Evolutionary conservation across 2,888 invertebrate species (phyloP), one percentile per base, ranked within the genome.

Genomic region (Drosophila falleni): DNA sequence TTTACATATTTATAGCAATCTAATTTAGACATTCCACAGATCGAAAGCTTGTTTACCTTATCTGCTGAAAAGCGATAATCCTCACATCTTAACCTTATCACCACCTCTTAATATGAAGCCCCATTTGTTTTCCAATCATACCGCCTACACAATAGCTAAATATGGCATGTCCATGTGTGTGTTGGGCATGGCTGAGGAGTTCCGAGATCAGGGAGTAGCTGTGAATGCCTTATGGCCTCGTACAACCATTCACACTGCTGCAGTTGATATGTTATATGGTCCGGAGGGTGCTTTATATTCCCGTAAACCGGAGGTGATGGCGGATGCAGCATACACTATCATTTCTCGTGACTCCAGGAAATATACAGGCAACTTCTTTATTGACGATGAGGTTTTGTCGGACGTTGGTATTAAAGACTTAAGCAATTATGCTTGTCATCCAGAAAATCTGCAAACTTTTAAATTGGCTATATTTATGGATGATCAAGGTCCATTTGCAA

Each of bases 111-210:
- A 96, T 91, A 95, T 99, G 96, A 95, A 95, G 75, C 95, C 97
- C 0, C 93, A 94, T 80, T 99, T 98, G 99, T 95, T 99, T 91
- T 94, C 95, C 61, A 94, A 96, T 88, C 97, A 98, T 92, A 96
- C 98, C 46, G 98, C 98, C 0, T 99, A 99, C 93, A 98, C 99
- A 0, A 98, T 99, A 95, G 98, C 99, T 0, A 99, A 99, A 92
- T 99, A 98, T 92, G 99, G 98, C 23, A 99, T 99, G 99, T 98
- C 98, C 0, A 97, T 99, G 97, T 99, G 98, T 92, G 98, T 97
- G 1, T 93, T 99, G 15, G 99, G 99, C 13, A 98, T 99, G 98
- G 95, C 98, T 10, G 97, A 96, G 79, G 99, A 99, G 93, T 97
- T 98, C 89, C 96, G 95, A 88, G 94, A 94, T 0, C 94, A 94